Evolutionary conservation across 2,797 vertebrate species (phyloP).

Genomic region (Phalanger gymnotis): DNA sequence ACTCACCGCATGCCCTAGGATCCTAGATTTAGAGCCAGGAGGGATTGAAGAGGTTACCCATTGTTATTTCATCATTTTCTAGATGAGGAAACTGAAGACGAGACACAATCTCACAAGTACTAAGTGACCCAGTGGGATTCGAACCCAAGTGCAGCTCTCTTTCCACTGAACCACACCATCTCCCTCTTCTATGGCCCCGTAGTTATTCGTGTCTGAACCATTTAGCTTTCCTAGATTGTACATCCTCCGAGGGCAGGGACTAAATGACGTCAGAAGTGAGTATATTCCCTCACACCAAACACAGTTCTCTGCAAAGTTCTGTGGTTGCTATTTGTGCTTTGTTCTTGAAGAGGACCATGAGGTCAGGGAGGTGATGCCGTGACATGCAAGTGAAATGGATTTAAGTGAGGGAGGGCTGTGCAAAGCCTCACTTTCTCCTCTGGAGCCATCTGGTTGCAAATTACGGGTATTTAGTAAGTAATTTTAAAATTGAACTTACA

Average conservation of each 20-base stretch:
- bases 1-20: not conserved
- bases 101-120: not conserved
- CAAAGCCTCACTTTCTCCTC: too few species aligned
- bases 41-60: not conserved
- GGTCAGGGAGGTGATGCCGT: too few species aligned
- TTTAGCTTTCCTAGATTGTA: not conserved
- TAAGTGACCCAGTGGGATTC: not conserved
- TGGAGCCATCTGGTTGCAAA: not conserved
- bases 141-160: not conserved
- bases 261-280: not conserved
- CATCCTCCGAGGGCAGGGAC: not conserved
- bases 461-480: not conserved
- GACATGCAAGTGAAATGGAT: too few species aligned
- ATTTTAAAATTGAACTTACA: not conserved
- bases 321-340: too few species aligned
- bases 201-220: not conserved
- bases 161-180: not conserved
- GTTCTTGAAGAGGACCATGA: too few species aligned
- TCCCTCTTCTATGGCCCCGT: not conserved
- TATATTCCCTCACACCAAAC: not conserved
- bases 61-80: not conserved
- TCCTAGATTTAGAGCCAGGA: not conserved
- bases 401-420: too few species aligned
- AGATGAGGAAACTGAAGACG: not conserved
- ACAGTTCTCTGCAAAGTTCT: not conserved